These are phyloP conservation scores for Trissolcus basalis DNA, from an alignment of 1,140 invertebrate species.

Conservation along the genomic window DNA sequence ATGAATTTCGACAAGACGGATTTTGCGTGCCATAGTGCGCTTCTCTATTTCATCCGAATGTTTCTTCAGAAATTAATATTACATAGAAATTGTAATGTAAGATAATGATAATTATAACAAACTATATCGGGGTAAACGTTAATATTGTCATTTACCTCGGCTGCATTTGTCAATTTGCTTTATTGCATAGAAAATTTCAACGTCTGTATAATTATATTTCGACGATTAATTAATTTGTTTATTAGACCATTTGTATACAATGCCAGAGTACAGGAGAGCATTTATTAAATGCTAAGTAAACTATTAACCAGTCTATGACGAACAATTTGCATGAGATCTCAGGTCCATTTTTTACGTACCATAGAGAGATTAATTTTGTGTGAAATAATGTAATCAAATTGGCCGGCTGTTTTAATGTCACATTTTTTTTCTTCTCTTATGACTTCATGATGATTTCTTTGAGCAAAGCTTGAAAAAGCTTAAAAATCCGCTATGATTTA, in stretches of 20 bases:
- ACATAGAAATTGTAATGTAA: slow-evolving; percentile 17
- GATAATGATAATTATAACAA: slow-evolving; percentile 39
- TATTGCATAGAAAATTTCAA: slow-evolving; percentile 29
- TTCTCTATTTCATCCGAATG: slow-evolving; percentile 19
- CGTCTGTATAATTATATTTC: slow-evolving; percentile 27
- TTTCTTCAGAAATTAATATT: slow-evolving; percentile 28
- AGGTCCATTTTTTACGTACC: too few species aligned
- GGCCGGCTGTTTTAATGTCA: too few species aligned
- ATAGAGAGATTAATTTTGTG: too few species aligned
- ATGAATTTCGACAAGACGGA: slow-evolving; percentile 10
- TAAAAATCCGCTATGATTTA: too few species aligned
- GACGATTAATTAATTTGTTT: slow-evolving; percentile 20
- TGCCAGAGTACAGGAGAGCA: too few species aligned
- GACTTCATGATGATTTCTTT: too few species aligned
- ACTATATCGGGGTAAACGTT: slow-evolving; percentile 30
- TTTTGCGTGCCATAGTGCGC: slow-evolving; percentile 35
- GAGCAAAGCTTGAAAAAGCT: too few species aligned
- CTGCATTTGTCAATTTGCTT: slow-evolving; percentile 37
- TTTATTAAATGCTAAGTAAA: too few species aligned
- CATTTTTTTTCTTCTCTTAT: too few species aligned
- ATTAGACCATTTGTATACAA: slow-evolving; percentile 39
- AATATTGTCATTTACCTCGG: slow-evolving; percentile 13
- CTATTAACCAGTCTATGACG: too few species aligned
- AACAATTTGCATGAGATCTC: slow-evolving; percentile 13
- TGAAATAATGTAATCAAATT: too few species aligned